Conservation (phyloP, 2,888 invertebrate genomes). For the Cheilosia vulpina region DNA sequence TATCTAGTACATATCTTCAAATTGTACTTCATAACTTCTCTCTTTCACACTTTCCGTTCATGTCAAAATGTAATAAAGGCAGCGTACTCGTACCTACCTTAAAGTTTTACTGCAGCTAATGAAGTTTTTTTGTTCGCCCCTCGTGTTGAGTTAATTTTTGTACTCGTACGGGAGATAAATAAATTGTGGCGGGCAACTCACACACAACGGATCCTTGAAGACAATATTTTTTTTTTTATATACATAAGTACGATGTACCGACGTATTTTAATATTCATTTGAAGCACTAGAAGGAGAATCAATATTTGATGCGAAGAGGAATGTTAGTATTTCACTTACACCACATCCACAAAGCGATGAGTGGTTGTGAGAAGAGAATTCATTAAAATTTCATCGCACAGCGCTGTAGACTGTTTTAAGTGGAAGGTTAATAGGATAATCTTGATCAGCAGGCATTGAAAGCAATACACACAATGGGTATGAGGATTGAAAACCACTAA, state of each 20-base stretch:
- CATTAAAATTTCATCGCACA: slow-evolving; percentile 4
- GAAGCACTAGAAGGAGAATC: slow-evolving; percentile 21
- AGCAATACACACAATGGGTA: slow-evolving; percentile 13
- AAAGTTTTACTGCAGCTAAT: slow-evolving; percentile 49
- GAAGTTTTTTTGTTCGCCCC: slow-evolving; percentile 14
- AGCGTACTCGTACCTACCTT: slow-evolving; percentile 28
- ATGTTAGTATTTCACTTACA: slow-evolving; percentile 18
- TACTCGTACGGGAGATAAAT: slow-evolving; percentile 17
- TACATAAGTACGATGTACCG: not conserved
- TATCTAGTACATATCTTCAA: slow-evolving; percentile 28
- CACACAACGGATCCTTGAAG: too few species aligned
- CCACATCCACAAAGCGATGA: slow-evolving; percentile 1
- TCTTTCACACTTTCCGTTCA: slow-evolving; percentile 30
- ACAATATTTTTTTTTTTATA: too few species aligned
- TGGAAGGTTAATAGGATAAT: slow-evolving; percentile 31
- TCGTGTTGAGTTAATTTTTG: slow-evolving; percentile 12
- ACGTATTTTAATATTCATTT: slow-evolving; percentile 29
- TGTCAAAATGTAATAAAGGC: slow-evolving; percentile 44
- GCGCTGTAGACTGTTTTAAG: slow-evolving; percentile 2
- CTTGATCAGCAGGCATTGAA: not conserved
- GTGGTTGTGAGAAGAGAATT: slow-evolving; percentile 19
- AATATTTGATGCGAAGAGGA: slow-evolving; percentile 34
- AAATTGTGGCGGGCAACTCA: slow-evolving; percentile 9
- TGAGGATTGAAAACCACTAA: not conserved
- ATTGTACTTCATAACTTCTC: slow-evolving; percentile 24